Evolutionary conservation across 2,113 vertebrate genomes (phyloP).

Genomic region (Takifugu flavidus): DNA sequence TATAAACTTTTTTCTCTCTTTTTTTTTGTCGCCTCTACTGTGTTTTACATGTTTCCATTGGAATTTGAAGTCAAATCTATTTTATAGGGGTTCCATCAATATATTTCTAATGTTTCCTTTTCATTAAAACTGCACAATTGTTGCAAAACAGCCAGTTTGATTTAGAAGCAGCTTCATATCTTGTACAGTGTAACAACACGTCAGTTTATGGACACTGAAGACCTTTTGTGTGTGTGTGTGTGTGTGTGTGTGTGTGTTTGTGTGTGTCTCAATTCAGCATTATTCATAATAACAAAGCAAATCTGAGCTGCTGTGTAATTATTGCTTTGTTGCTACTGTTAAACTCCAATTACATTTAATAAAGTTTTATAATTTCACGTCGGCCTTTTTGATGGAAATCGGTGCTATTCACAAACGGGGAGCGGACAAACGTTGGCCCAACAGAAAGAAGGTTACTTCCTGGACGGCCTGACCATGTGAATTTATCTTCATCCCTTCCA

Average conservation of each 20-base stretch:
- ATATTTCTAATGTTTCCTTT: conserved; percentile 45
- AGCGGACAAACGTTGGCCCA: conserved; percentile 33
- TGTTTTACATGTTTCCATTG: conserved; percentile 56
- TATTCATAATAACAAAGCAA: conserved; percentile 34
- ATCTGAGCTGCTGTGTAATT: conserved; percentile 53
- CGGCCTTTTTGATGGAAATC: conserved; percentile 64
- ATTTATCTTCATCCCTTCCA: conserved; percentile 28
- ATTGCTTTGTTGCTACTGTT: conserved; percentile 60
- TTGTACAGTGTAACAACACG: conserved; percentile 11
- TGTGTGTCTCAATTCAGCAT: too few species aligned
- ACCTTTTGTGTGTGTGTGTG: too few species aligned
- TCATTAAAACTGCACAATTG: conserved; percentile 46
- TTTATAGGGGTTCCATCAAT: conserved; percentile 43
- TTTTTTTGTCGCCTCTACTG: conserved; percentile 65
- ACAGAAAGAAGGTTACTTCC: conserved; percentile 20
- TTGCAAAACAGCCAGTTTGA: conserved; percentile 44
- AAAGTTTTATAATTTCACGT: conserved; percentile 68
- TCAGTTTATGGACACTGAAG: background rate
- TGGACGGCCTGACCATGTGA: conserved; percentile 36
- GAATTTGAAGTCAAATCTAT: conserved; percentile 59
- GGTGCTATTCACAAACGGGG: conserved; percentile 65
- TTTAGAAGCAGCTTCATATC: conserved; percentile 23
- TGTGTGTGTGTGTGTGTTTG: too few species aligned
- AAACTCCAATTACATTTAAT: conserved; percentile 60
- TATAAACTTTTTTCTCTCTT: conserved; percentile 32